Conservation (phyloP, 2,113 vertebrate genomes). For the Garra rufa region DNA sequence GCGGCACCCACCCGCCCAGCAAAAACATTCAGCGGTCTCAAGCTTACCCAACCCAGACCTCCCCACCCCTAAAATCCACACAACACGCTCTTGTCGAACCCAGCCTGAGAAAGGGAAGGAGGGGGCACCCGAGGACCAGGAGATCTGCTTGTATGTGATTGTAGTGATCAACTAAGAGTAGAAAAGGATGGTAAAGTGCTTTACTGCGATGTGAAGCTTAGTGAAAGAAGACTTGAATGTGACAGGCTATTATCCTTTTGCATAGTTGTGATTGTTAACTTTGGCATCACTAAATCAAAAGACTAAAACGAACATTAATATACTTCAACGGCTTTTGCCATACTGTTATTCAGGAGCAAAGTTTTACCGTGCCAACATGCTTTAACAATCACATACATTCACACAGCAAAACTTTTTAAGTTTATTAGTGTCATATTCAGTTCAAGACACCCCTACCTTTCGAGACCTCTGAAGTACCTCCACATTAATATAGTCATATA, state of each 20-base stretch:
- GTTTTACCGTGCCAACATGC: not conserved
- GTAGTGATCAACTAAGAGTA: conserved; percentile 10
- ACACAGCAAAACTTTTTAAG: not conserved
- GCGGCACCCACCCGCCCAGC: conserved; percentile 64
- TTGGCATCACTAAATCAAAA: conserved; percentile 50
- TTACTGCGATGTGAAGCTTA: not conserved
- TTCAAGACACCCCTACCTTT: conserved; percentile 8
- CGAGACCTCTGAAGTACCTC: not conserved
- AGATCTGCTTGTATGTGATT: not conserved
- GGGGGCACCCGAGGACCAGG: conserved; percentile 24
- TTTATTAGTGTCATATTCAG: not conserved
- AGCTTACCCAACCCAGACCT: conserved; percentile 50
- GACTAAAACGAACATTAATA: conserved; percentile 6
- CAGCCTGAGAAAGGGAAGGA: conserved; percentile 30
- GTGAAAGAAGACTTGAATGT: not conserved
- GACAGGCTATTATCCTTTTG: conserved; percentile 43
- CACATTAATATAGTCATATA: not conserved
- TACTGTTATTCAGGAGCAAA: not conserved
- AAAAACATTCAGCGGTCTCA: conserved; percentile 61
- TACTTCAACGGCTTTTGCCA: not conserved
- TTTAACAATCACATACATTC: not conserved
- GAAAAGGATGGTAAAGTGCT: conserved; percentile 22
- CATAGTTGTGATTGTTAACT: conserved; percentile 56
- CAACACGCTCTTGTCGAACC: conserved; percentile 21
- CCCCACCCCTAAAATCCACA: conserved; percentile 24